Base-by-base conservation (phyloP, 2,888 invertebrate species). In the Apotomis capreana region DNA sequence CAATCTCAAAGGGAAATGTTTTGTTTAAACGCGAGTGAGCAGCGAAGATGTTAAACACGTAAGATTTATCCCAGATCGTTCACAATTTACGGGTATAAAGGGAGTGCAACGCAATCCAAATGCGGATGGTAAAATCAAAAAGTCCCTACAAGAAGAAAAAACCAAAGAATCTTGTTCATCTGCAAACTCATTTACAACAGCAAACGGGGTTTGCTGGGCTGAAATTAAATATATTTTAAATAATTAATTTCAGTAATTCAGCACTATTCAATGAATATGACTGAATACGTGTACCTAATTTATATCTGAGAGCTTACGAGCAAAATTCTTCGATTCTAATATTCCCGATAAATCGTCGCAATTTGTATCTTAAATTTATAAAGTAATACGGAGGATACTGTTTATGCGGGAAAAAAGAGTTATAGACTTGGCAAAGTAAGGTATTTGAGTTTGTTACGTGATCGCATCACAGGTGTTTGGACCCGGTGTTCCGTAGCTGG, bases 401-500 rank as follows among this genome's bases (percentile, higher is more conserved):
- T 44, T 46, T 57, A 10, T 36, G 46, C n/a, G 26, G 26, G 9
- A n/a, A 49, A 36, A 46, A 57, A 57, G 3, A 36, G 54, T 36
- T 9, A 46, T 40, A 65, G 44, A 36, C 46, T 54, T 54, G 26
- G 51, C 40, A 26, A 46, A 36, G 71, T 68, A 62, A 58, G 61
- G 67, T 69, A 74, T 73, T 75, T 54, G 55, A 62, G 73, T 59
- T 69, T 64, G 78, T 81, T 79, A 80, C 79, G 80, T 80, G 79
- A 81, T 79, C 80, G 76, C 76, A 78, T 73, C 78, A 78, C 87
- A 89, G 89, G 87, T 89, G 89, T 83, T 82, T 82, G 84, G 49
- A 81, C 82, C 77, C 83, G 83, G 81, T 84, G 84, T 81, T 80
- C 80, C 76, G 80, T 80, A 80, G 78, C 77, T 79, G 80, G 79